These are phyloP conservation scores for Alligator sinensis DNA, from an alignment of 2,113 vertebrate genomes.

Conservation along the genomic window DNA sequence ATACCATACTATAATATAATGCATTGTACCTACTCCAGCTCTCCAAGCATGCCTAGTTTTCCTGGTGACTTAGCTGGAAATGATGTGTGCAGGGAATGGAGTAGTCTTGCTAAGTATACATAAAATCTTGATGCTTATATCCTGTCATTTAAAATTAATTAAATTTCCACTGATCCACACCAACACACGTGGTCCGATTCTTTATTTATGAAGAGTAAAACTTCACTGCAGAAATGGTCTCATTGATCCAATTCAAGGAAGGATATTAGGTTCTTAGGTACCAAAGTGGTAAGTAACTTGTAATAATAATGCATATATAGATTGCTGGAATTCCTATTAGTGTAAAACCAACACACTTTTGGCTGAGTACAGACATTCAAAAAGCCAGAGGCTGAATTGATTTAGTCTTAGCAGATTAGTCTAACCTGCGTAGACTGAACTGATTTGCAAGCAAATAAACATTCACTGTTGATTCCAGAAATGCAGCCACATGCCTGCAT, in stretches of 20 bases:
- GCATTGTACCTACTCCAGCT: fast-evolving
- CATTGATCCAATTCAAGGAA: not conserved
- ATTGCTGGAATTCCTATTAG: too few relatives aligned
- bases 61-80: not conserved
- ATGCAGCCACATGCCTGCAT: too few relatives aligned
- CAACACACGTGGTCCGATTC: not conserved
- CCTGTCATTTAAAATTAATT: not conserved
- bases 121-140: not conserved
- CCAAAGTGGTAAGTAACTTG: not conserved
- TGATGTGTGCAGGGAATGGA: not conserved
- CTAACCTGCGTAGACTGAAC: too few relatives aligned
- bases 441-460: too few relatives aligned
- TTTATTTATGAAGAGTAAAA: not conserved
- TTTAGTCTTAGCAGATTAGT: too few relatives aligned
- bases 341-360: too few relatives aligned
- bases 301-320: not conserved
- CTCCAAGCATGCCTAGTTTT: not conserved
- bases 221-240: not conserved
- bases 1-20: not conserved
- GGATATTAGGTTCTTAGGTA: not conserved
- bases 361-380: too few relatives aligned
- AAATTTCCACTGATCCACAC: not conserved
- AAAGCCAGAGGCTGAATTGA: too few relatives aligned
- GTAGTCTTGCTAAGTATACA: not conserved
- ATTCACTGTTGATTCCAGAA: too few relatives aligned